Conservation (phyloP, 2,113 vertebrate genomes). For the Tachysurus vachellii region DNA sequence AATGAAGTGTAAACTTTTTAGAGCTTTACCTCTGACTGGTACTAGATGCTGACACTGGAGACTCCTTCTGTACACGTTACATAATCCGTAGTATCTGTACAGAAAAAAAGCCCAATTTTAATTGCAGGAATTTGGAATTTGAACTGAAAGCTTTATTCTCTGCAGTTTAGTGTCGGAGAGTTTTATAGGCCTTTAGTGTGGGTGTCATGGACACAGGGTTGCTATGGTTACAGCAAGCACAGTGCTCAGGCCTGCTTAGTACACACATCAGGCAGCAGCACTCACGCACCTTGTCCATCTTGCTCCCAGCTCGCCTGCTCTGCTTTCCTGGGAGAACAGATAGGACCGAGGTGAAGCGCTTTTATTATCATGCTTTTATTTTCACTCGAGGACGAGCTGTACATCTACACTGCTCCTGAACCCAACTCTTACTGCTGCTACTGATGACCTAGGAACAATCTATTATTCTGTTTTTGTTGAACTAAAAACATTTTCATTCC, state of each 20-base stretch:
- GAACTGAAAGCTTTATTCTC: neutral
- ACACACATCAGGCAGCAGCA: constrained; percentile 13
- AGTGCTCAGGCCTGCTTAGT: neutral
- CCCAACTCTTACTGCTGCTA: neutral
- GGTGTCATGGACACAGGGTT: constrained; percentile 33
- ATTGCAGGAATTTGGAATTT: too few relatives aligned
- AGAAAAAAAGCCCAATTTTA: too few relatives aligned
- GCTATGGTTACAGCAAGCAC: constrained; percentile 48
- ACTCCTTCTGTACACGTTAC: too few relatives aligned
- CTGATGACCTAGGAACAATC: neutral
- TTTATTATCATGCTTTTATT: neutral
- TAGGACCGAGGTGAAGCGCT: neutral
- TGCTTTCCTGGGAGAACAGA: neutral
- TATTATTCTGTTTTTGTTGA: neutral
- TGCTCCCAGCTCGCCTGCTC: neutral
- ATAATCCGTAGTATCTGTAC: too few relatives aligned
- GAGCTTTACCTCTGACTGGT: too few relatives aligned
- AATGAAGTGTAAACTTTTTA: too few relatives aligned
- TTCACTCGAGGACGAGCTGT: neutral
- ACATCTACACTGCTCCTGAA: neutral
- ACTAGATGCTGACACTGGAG: too few relatives aligned
- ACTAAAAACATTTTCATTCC: neutral
- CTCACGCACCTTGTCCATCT: neutral
- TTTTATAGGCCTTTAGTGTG: constrained; percentile 17
- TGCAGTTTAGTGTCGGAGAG: neutral